Evolutionary conservation across 2,888 invertebrate genomes (phyloP), one percentile per base, ranked within the genome.

Genomic region (Drosophila tripunctata): DNA sequence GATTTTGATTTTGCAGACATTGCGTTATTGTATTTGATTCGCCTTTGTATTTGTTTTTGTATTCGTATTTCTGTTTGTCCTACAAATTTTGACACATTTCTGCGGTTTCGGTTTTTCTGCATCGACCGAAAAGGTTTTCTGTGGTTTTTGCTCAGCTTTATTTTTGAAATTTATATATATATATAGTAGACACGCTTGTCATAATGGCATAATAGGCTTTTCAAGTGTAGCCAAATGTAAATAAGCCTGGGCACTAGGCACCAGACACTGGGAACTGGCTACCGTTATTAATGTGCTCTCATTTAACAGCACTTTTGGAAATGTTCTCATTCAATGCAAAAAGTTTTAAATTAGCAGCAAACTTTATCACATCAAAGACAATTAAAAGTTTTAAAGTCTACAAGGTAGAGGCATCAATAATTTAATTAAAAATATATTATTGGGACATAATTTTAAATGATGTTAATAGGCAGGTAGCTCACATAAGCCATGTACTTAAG

Each of bases 341-440:
- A 71, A 71, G 30, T 72, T 76, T 60, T 33, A 60, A 68, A 50
- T 54, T 45, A 50, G 27, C 24, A 21, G 8, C 7, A 67, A 66
- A 66, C 35, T 69, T 38, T 22, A 6, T 19, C 10, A 55, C 72
- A 55, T 76, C 71, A 72, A 76, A 72, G 66, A 15, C 36, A 72
- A 65, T 64, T 55, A 36, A 65, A 58, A 65, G n/a, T 57, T 54
- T 54, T 61, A 7, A 3, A 0, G n/a, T 12, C 12, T 31, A 19
- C n/a, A 21, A 43, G 41, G 24, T 43, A 10, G 5, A 12, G 5
- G 10, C n/a, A 36, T 33, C n/a, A 50, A 27, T 38, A 41, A 40
- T 48, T 73, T 58, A 52, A 33, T 10, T 27, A 27, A 27, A 27
- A 27, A 27, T 10, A 10, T 5, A 27, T 27, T 27, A 10, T 27